Percentiles rank a stretch among this genome's conserved stretches.
These are phyloP conservation scores for Hephaestus fuliginosus DNA, from an alignment of 2,797 vertebrate species.

Conservation along the genomic window DNA sequence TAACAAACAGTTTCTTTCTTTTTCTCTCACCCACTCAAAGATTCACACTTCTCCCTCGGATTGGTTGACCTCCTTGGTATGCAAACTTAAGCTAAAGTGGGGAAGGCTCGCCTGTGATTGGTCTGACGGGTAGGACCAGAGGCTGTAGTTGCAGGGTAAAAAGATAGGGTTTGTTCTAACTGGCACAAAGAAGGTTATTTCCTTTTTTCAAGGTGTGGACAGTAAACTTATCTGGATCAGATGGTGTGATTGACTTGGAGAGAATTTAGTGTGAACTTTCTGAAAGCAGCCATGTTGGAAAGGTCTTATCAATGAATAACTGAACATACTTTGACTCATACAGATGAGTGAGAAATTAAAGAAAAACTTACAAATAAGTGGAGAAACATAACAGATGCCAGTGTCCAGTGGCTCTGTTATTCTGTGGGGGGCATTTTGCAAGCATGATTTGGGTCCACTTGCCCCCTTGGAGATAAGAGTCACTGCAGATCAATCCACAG, in stretches of 20 bases:
- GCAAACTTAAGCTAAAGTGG: not conserved
- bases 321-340: not conserved
- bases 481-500: too few relatives aligned
- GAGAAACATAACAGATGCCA: too few relatives aligned
- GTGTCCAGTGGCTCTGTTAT: too few relatives aligned
- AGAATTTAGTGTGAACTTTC: not conserved
- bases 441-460: too few relatives aligned
- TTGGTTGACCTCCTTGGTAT: slow-evolving; percentile 40
- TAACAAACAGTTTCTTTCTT: not conserved
- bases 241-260: not conserved
- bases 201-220: slow-evolving; percentile 5
- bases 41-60: not conserved
- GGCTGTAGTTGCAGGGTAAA: not conserved
- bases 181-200: not conserved
- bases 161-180: not conserved
- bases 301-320: not conserved
- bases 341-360: too few relatives aligned
- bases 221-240: not conserved
- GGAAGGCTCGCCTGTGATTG: not conserved
- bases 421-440: too few relatives aligned
- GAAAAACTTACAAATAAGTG: too few relatives aligned
- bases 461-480: too few relatives aligned
- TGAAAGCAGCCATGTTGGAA: not conserved
- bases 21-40: slow-evolving; percentile 2
- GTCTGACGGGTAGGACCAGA: slow-evolving; percentile 2